phyloP scores from a whole-genome alignment of 2,888 invertebrate genomes.

The Coenonympha glycerion region DNA sequence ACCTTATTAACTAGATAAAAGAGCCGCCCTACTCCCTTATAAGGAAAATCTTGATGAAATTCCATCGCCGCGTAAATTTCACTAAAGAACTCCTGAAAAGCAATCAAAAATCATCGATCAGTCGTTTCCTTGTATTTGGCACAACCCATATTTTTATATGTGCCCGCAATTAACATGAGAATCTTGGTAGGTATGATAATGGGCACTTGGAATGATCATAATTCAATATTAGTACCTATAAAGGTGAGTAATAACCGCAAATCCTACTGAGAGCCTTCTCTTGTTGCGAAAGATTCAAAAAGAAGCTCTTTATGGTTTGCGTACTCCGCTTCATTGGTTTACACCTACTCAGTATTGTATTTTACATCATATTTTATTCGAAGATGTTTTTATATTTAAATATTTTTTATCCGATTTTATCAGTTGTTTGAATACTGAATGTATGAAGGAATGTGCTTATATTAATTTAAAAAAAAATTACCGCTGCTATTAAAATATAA shows the following conservation, averaged over 20 bases:
- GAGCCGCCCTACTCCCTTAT: slow-evolving; percentile 15
- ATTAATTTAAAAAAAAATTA: no score
- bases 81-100: slow-evolving; percentile 39
- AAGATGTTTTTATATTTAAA: not conserved
- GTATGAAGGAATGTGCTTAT: no score
- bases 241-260: slow-evolving; percentile 66
- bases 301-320: slow-evolving; percentile 3
- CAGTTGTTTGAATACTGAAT: not conserved
- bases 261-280: slow-evolving; percentile 39
- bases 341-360: not conserved
- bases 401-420: not conserved
- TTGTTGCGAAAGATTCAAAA: slow-evolving; percentile 12
- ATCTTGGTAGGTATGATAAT: slow-evolving; percentile 47
- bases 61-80: slow-evolving; percentile 24
- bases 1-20: slow-evolving; percentile 25
- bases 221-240: slow-evolving; percentile 71
- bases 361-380: not conserved
- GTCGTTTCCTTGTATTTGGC: slow-evolving; percentile 49
- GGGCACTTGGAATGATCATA: slow-evolving; percentile 48
- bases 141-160: slow-evolving; percentile 65
- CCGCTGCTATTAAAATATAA: no score
- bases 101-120: slow-evolving; percentile 40
- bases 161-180: slow-evolving; percentile 69
- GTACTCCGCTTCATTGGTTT: not conserved
- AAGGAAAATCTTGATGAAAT: slow-evolving; percentile 28